Conservation (phyloP, 2,888 invertebrate genomes). For the Tetropium fuscum region DNA sequence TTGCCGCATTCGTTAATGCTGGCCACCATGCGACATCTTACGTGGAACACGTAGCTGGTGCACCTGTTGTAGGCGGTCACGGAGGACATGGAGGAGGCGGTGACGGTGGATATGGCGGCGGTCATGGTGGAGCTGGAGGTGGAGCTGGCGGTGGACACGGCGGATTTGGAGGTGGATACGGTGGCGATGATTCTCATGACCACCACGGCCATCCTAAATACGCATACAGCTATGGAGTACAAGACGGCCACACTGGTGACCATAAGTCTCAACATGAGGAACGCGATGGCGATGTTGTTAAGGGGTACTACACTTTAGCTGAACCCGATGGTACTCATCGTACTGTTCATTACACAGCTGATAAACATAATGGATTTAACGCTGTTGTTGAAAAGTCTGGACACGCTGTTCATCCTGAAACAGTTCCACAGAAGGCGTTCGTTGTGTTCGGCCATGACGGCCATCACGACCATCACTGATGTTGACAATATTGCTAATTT, state of each 20-base stretch:
- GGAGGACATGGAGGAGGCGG: conserved; percentile 16
- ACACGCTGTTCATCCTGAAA: conserved; percentile 70
- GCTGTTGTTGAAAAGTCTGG: conserved; percentile 61
- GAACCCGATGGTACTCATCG: conserved; percentile 70
- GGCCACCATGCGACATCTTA: conserved; percentile 4
- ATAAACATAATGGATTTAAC: conserved; percentile 68
- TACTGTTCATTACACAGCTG: conserved; percentile 70
- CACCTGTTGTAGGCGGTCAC: conserved; percentile 11
- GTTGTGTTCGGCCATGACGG: too few relatives aligned
- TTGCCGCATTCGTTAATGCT: not conserved
- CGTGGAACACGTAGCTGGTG: conserved; percentile 1
- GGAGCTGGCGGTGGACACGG: conserved; percentile 13
- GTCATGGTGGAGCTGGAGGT: conserved; percentile 23
- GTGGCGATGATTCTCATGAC: conserved; percentile 21
- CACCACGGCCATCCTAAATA: conserved; percentile 69
- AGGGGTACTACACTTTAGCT: conserved; percentile 66
- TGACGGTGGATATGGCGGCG: conserved; percentile 24
- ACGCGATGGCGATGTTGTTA: conserved; percentile 68
- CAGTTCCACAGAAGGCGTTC: too few relatives aligned
- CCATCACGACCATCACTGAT: too few relatives aligned
- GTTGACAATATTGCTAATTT: too few relatives aligned
- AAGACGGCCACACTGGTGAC: conserved; percentile 72
- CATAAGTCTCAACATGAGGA: conserved; percentile 65
- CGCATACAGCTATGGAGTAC: conserved; percentile 69
- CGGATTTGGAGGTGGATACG: conserved; percentile 23